Conservation (phyloP, 2,888 invertebrate genomes). For the Cancer borealis region DNA sequence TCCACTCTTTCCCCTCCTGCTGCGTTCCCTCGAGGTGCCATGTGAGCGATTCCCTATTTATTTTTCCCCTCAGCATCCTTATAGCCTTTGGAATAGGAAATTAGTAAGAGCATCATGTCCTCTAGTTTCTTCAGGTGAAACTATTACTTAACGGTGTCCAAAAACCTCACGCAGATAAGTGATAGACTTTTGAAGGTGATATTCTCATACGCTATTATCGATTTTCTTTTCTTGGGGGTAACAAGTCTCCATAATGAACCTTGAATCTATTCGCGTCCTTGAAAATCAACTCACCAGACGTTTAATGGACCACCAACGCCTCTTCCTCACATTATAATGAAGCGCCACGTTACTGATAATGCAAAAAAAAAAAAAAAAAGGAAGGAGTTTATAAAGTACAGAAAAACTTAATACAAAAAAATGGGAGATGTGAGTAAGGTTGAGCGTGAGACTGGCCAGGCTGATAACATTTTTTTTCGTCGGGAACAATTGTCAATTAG, state of each 20-base stretch:
- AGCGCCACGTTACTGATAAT: not conserved
- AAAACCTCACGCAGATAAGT: not conserved
- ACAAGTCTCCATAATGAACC: constrained; percentile 60
- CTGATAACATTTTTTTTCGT: constrained; percentile 53
- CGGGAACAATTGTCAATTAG: constrained; percentile 69
- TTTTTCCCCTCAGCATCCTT: not conserved
- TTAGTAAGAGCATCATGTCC: not conserved
- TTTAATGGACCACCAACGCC: not conserved
- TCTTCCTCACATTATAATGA: not conserved
- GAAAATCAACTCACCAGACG: not conserved
- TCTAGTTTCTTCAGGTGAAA: not conserved
- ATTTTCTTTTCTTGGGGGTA: constrained; percentile 45
- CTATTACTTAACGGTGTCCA: not conserved
- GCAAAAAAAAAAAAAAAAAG: not conserved
- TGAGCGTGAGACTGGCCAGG: constrained; percentile 46
- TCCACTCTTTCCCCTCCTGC: constrained; percentile 50
- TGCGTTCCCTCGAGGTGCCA: constrained; percentile 24
- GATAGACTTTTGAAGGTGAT: not conserved
- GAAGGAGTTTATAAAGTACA: not conserved
- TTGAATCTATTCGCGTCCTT: constrained; percentile 23
- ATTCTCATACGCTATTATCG: constrained; percentile 30
- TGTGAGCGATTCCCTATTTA: constrained; percentile 7
- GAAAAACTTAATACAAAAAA: not conserved
- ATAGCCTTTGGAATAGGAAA: not conserved
- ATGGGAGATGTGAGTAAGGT: not conserved